Conservation (phyloP, 2,888 invertebrate species). For the Stegophylla sp. region DNA sequence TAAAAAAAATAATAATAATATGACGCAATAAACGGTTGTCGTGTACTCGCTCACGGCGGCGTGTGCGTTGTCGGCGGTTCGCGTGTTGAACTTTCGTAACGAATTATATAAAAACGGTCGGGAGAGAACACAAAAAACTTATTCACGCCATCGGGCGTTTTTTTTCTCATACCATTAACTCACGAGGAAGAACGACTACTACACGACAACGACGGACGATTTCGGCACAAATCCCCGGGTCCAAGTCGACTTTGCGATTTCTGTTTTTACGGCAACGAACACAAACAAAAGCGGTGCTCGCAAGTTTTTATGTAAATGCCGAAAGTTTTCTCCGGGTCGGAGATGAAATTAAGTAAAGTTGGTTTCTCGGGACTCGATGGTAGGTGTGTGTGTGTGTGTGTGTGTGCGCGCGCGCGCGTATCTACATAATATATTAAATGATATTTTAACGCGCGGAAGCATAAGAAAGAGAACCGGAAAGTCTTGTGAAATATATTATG, state of each 20-base stretch:
- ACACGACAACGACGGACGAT: neutral
- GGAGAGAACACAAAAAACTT: neutral
- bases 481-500: too few relatives aligned
- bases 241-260: constrained; percentile 3
- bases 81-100: neutral
- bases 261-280: neutral
- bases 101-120: neutral
- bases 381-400: too few relatives aligned
- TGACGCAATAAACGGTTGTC: too few relatives aligned
- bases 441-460: too few relatives aligned
- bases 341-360: neutral
- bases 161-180: neutral
- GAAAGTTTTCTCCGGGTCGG: neutral
- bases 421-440: too few relatives aligned
- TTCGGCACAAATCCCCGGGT: neutral
- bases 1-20: too few relatives aligned
- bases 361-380: neutral
- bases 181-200: neutral
- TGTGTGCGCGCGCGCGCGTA: too few relatives aligned
- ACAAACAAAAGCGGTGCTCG: neutral
- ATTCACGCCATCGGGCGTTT: neutral
- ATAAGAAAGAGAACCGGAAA: too few relatives aligned
- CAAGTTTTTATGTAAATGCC: constrained; percentile 24
- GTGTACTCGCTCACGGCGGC: too few relatives aligned
- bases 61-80: neutral